phyloP scores from a whole-genome alignment of 2,797 vertebrate species.

The Enteromius argenteus region DNA sequence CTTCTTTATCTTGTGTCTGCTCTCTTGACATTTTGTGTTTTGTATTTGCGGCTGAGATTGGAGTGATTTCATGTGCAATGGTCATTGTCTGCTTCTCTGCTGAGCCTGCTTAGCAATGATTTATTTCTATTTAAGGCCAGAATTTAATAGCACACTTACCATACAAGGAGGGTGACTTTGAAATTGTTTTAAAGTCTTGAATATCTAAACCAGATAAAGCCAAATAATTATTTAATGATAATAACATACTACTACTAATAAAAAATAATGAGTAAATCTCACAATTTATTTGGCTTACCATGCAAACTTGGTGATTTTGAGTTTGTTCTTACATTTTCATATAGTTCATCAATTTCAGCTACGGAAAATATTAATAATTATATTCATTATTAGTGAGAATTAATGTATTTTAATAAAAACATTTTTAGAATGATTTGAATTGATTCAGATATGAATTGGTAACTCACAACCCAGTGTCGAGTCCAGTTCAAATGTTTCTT shows the following conservation, averaged over 20 bases:
- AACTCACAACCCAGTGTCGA: constrained; percentile 19
- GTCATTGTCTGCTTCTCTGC: background rate
- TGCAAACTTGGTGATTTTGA: background rate
- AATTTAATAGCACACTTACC: background rate
- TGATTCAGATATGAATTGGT: background rate
- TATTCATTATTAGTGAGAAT: background rate
- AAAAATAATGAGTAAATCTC: background rate
- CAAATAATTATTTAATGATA: background rate
- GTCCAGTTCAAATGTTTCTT: constrained; percentile 3
- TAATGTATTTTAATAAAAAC: background rate
- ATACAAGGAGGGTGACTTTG: background rate
- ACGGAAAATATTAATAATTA: background rate
- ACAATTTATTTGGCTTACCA: background rate
- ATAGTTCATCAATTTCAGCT: constrained; percentile 33
- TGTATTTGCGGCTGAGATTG: background rate
- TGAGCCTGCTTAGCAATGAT: background rate
- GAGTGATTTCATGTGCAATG: background rate
- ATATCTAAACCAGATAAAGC: background rate
- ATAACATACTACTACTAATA: background rate
- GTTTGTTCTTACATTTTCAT: constrained; percentile 3
- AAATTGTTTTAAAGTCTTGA: background rate
- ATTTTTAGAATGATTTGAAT: background rate
- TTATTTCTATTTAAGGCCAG: background rate
- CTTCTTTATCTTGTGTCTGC: background rate
- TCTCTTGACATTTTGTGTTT: background rate